Evolutionary conservation across 2,888 invertebrate genomes (phyloP).

Genomic region (Crioceris asparagi): DNA sequence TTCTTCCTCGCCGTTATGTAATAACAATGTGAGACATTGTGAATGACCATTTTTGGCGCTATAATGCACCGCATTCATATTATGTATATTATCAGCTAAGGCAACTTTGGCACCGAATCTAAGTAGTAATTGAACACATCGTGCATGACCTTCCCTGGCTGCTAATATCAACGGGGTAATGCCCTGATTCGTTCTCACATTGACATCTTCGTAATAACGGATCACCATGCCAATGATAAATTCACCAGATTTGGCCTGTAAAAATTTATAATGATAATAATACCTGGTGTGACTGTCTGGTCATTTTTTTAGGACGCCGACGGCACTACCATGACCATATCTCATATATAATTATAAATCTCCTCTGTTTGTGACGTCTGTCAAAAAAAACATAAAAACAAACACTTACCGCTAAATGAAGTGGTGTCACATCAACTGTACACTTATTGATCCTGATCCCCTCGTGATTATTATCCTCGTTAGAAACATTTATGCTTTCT

Average conservation of each 20-base stretch:
- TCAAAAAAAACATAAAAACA: slow-evolving; percentile 4
- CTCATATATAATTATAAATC: background rate
- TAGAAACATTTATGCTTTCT: too few species aligned
- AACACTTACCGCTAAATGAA: slow-evolving; percentile 44
- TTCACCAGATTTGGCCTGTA: slow-evolving; percentile 46
- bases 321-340: background rate
- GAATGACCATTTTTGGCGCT: slow-evolving; percentile 43
- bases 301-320: too few species aligned
- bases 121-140: slow-evolving; percentile 46
- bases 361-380: background rate
- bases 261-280: slow-evolving; percentile 2
- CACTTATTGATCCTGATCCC: slow-evolving; percentile 20
- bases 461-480: slow-evolving; percentile 10
- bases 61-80: slow-evolving; percentile 34
- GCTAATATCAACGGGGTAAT: slow-evolving; percentile 48
- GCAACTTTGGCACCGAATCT: slow-evolving; percentile 45
- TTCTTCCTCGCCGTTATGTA: slow-evolving; percentile 41
- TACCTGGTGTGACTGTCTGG: too few species aligned
- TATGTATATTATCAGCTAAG: slow-evolving; percentile 34
- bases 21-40: slow-evolving; percentile 42
- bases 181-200: slow-evolving; percentile 44
- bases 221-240: slow-evolving; percentile 43
- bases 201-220: slow-evolving; percentile 44
- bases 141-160: slow-evolving; percentile 43
- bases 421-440: slow-evolving; percentile 38